Percentiles rank a stretch among this genome's conserved stretches.
Evolutionary conservation across 2,797 vertebrate species (phyloP).

Genomic region (Pangasius mekongensis): DNA sequence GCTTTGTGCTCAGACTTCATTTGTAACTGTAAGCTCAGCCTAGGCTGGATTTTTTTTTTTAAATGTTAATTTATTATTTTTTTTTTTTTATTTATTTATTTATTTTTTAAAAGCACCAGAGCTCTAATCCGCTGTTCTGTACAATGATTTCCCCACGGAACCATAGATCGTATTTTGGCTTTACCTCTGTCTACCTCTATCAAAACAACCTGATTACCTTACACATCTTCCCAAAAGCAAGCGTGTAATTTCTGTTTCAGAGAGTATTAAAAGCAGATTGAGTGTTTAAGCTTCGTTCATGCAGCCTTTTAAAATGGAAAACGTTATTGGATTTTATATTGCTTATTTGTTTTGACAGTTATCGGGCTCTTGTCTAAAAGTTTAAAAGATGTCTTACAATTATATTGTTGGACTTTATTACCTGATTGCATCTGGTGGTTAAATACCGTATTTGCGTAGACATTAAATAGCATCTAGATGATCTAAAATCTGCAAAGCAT

Average conservation of each 20-base stretch:
- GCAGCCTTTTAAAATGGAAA: conserved; percentile 6
- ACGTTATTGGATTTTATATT: conserved; percentile 33
- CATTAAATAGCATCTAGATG: background rate
- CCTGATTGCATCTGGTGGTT: background rate
- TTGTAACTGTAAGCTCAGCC: conserved; percentile 25
- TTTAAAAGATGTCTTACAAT: conserved; percentile 13
- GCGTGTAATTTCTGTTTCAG: conserved; percentile 16
- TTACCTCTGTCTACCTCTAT: conserved; percentile 41
- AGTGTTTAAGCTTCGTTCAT: conserved; percentile 27
- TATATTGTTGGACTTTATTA: conserved; percentile 4
- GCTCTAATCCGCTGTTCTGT: conserved; percentile 21
- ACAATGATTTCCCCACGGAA: conserved; percentile 47
- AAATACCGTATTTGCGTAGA: background rate
- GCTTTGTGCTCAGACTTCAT: conserved; percentile 11
- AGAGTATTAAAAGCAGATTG: conserved; percentile 25
- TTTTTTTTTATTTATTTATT: background rate
- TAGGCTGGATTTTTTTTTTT: background rate
- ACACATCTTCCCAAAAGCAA: conserved; percentile 21
- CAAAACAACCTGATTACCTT: conserved; percentile 52
- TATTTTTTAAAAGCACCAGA: background rate
- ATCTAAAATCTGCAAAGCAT: background rate
- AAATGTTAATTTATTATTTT: too few species aligned
- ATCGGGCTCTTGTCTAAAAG: background rate
- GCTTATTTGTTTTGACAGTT: conserved; percentile 29
- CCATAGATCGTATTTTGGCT: conserved; percentile 32